A percentile compares a stretch with the other conserved stretches of the same genome.
phyloP scores from a whole-genome alignment of 2,113 vertebrate species.

The Phylloscopus trochilus region DNA sequence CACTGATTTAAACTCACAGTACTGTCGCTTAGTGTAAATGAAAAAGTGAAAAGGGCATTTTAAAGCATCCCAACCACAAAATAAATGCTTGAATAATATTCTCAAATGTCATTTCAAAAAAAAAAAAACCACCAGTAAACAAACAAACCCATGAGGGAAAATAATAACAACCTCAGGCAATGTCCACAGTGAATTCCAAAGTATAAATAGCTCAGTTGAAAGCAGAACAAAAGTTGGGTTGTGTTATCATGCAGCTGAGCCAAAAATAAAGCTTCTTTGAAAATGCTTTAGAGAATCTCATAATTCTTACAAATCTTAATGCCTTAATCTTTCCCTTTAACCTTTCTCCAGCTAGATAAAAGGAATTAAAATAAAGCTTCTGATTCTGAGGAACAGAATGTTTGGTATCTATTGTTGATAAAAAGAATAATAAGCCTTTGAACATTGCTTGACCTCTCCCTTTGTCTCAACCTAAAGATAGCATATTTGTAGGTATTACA shows the following conservation, averaged over 20 bases:
- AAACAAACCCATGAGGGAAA: neutral
- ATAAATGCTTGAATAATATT: neutral
- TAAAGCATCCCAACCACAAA: neutral
- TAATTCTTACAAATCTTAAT: slow-evolving; percentile 46
- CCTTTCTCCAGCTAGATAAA: slow-evolving; percentile 45
- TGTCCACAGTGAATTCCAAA: neutral
- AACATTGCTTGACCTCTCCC: neutral
- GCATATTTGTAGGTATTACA: neutral
- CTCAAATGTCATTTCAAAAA: neutral
- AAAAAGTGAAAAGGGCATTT: neutral
- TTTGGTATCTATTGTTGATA: neutral
- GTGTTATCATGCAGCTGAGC: neutral
- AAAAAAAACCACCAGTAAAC: neutral
- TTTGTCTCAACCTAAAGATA: neutral
- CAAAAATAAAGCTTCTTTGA: slow-evolving; percentile 54
- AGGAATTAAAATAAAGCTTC: slow-evolving; percentile 53
- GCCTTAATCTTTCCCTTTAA: slow-evolving; percentile 56
- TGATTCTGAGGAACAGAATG: neutral
- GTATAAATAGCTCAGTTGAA: slow-evolving; percentile 51
- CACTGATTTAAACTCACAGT: neutral
- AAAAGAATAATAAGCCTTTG: slow-evolving; percentile 17
- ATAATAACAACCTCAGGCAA: slow-evolving; percentile 15
- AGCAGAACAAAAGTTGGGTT: slow-evolving; percentile 28
- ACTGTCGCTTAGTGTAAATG: neutral
- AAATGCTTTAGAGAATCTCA: slow-evolving; percentile 4